Conservation (phyloP, 2,797 vertebrate species). For the Myotis pilosus region DNA sequence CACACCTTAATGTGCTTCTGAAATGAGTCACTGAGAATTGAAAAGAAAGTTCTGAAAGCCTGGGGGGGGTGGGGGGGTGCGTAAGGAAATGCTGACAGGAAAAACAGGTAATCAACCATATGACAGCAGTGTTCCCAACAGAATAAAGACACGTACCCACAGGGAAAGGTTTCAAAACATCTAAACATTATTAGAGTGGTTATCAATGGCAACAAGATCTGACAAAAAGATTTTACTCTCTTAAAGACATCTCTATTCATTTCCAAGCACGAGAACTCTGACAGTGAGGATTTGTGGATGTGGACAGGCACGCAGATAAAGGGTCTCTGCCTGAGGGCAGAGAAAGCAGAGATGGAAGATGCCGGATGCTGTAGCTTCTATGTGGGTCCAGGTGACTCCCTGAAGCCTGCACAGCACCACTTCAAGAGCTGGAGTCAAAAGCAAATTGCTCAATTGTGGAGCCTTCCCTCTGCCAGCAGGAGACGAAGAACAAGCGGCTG, state of each 20-base stretch:
- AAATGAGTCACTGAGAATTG: background rate
- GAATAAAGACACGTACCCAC: background rate
- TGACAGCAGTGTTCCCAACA: background rate
- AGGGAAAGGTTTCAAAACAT: background rate
- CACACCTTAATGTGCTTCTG: background rate
- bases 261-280: constrained; percentile 50
- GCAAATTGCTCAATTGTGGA: background rate
- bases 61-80: too few species aligned
- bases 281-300: background rate
- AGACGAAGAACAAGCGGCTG: constrained; percentile 68
- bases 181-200: background rate
- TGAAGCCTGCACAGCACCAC: constrained; percentile 54
- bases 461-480: background rate
- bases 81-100: background rate
- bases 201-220: background rate
- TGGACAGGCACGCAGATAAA: background rate
- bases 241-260: background rate
- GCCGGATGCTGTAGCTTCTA: background rate
- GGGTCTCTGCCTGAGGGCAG: background rate
- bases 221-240: constrained; percentile 44
- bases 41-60: background rate
- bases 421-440: constrained; percentile 57
- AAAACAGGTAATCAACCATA: background rate
- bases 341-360: background rate
- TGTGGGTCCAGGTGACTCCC: constrained; percentile 57